A percentile compares a stretch with the other conserved stretches of the same genome.
Conservation (phyloP, 2,888 invertebrate genomes). For the Plagiodera versicolora region DNA sequence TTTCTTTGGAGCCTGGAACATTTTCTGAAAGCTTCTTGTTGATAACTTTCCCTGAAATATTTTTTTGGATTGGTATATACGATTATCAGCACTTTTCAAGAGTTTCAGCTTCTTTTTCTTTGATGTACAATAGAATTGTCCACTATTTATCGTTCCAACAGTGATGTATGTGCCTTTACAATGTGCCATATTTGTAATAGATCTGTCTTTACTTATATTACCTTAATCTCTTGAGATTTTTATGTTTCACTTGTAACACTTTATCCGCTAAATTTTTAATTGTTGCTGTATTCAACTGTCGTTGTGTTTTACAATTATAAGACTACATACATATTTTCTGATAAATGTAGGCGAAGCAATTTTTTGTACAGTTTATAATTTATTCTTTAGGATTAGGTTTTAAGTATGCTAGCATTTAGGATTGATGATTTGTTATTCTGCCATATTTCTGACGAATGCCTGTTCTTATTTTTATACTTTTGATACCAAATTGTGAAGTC, state of each 20-base stretch:
- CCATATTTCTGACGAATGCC: conserved; percentile 7
- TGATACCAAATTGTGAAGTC: conserved; percentile 12
- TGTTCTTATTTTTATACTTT: conserved; percentile 14
- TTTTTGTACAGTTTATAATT: conserved; percentile 27
- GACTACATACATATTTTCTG: conserved; percentile 6
- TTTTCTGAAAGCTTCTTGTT: too few species aligned
- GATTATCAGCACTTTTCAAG: too few species aligned
- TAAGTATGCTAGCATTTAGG: conserved; percentile 17
- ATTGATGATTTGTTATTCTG: conserved; percentile 5
- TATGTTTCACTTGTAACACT: neutral
- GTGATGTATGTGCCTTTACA: neutral
- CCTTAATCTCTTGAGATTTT: conserved; percentile 5
- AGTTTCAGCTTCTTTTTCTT: too few species aligned
- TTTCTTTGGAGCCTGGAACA: too few species aligned
- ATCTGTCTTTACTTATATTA: neutral
- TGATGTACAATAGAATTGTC: neutral
- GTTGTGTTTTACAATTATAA: conserved; percentile 6
- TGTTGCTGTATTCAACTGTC: conserved; percentile 5
- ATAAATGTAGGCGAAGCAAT: conserved; percentile 19
- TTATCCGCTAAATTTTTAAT: conserved; percentile 1
- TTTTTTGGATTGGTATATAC: too few species aligned
- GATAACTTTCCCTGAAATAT: too few species aligned
- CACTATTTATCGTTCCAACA: neutral
- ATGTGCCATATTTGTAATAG: neutral
- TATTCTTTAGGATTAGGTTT: conserved; percentile 20